phyloP scores from a whole-genome alignment of 2,113 vertebrate genomes.

The Pardalotus punctatus region DNA sequence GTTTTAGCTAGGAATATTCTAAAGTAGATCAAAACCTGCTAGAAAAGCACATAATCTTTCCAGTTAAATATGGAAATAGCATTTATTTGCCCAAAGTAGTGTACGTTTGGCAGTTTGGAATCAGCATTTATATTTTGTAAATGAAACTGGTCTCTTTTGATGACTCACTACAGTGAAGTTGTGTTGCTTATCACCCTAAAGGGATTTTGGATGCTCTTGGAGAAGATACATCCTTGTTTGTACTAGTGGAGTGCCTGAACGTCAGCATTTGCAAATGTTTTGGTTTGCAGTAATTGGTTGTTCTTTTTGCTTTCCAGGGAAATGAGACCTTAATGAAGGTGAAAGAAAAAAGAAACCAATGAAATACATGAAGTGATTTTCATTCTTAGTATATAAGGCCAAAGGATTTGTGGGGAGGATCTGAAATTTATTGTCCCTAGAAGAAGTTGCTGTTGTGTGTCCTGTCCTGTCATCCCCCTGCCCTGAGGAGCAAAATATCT shows the following conservation, averaged over 20 bases:
- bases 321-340: neutral
- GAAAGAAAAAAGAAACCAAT: neutral
- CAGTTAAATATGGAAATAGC: neutral
- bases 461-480: rapidly evolving
- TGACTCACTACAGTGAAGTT: neutral
- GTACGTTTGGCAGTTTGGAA: neutral
- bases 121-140: neutral
- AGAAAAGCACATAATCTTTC: rapidly evolving
- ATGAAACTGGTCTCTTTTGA: neutral
- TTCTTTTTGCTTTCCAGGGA: neutral
- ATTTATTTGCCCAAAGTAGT: neutral
- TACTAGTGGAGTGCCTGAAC: neutral
- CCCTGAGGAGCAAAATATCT: neutral
- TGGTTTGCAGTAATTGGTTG: neutral
- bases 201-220: neutral
- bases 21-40: neutral
- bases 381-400: neutral
- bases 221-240: neutral
- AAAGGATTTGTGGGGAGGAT: neutral
- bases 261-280: neutral
- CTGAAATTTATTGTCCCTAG: neutral
- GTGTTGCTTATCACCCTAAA: neutral
- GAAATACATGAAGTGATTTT: neutral
- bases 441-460: neutral
- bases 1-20: neutral